Evolutionary conservation across 2,113 vertebrate genomes (phyloP).

Genomic region (Limanda limanda): DNA sequence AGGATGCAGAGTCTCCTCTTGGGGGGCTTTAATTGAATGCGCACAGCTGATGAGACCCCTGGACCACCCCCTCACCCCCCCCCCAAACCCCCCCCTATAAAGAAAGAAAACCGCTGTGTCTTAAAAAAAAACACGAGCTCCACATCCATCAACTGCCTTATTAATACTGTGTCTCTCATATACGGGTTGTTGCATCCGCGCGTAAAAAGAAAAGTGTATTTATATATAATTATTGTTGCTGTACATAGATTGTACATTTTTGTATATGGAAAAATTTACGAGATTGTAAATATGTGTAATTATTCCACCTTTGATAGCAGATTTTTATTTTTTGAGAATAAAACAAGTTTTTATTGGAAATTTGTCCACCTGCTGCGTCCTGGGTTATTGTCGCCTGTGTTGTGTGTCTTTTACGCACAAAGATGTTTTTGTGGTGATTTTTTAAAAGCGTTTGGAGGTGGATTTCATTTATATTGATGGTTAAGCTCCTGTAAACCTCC

Average conservation of each 20-base stretch:
- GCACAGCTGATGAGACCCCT: slow-evolving; percentile 53
- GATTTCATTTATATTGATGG: neutral
- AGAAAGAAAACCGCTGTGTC: slow-evolving; percentile 61
- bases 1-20: slow-evolving; percentile 68
- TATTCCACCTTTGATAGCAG: slow-evolving; percentile 90
- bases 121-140: slow-evolving; percentile 55
- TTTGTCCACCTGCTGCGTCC: slow-evolving; percentile 17
- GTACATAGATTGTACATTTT: slow-evolving; percentile 86
- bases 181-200: slow-evolving; percentile 89
- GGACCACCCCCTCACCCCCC: too few relatives aligned
- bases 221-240: slow-evolving; percentile 97
- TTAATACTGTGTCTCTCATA: slow-evolving; percentile 86
- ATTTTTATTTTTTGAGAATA: slow-evolving; percentile 99
- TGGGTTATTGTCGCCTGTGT: neutral
- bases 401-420: too few relatives aligned
- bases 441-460: too few relatives aligned
- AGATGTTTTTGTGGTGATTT: too few relatives aligned
- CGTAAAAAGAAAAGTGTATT: slow-evolving; percentile 83
- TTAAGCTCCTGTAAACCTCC: slow-evolving; percentile 3
- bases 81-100: slow-evolving; percentile 15
- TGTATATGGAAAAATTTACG: slow-evolving; percentile 93
- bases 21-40: slow-evolving; percentile 56
- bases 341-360: slow-evolving; percentile 88
- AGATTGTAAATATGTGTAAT: slow-evolving; percentile 93
- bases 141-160: neutral